Conservation (phyloP, 2,888 invertebrate genomes). For the Nycteola revayana region DNA sequence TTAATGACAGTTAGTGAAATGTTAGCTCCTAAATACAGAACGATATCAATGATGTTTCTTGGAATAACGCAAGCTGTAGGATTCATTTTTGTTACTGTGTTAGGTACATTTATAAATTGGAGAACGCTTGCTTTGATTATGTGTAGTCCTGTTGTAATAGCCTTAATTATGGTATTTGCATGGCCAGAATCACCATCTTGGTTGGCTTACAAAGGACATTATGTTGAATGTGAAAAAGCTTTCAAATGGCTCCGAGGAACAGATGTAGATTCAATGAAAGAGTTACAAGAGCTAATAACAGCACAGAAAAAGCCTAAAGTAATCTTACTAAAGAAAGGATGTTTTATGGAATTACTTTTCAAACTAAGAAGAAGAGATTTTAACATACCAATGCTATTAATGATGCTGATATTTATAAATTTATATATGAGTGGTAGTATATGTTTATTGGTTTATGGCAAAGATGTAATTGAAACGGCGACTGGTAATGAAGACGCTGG, state of each 20-base stretch:
- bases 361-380: conserved; percentile 2
- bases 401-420: conserved; percentile 4
- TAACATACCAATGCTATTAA: not conserved
- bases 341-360: not conserved
- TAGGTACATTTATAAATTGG: conserved; percentile 7
- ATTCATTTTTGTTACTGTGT: not conserved
- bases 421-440: not conserved
- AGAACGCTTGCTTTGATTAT: conserved; percentile 1
- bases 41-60: conserved; percentile 16
- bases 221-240: conserved; percentile 13
- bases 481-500: conserved; percentile 2
- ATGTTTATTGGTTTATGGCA: not conserved
- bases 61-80: conserved; percentile 16
- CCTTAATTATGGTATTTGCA: conserved; percentile 3
- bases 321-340: not conserved
- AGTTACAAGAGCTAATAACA: conserved; percentile 7
- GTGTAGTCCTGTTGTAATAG: not conserved
- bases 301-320: conserved; percentile 4
- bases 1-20: conserved; percentile 27
- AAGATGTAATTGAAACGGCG: not conserved
- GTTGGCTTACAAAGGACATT: conserved; percentile 25
- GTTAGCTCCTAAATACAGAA: conserved; percentile 23
- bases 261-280: conserved; percentile 7
- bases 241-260: conserved; percentile 15
- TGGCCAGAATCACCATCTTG: conserved; percentile 31